These are phyloP conservation scores for Propithecus perrieri DNA, from an alignment of 2,797 vertebrate genomes.

Conservation along the genomic window DNA sequence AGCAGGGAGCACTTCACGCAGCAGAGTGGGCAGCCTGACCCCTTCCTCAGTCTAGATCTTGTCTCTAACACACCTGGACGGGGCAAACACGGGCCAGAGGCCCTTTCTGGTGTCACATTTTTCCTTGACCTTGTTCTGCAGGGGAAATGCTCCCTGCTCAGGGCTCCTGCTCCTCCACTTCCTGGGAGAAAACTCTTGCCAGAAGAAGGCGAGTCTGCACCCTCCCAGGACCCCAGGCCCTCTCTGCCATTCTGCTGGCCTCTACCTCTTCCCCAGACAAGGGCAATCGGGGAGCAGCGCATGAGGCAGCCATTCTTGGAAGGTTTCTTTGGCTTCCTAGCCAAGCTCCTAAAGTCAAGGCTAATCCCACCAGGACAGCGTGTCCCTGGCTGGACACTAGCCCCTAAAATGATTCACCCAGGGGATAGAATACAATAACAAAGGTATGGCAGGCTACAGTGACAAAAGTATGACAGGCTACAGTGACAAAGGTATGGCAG, in stretches of 20 bases:
- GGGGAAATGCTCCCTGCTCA: not conserved
- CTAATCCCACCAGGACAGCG: conserved; percentile 58
- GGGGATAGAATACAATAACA: not conserved
- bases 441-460: not conserved
- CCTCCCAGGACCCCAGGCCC: not conserved
- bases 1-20: not conserved
- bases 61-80: not conserved
- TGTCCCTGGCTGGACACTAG: conserved; percentile 21
- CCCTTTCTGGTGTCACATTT: not conserved
- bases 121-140: conserved; percentile 1
- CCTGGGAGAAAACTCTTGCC: not conserved
- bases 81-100: not conserved
- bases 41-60: not conserved
- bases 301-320: not conserved
- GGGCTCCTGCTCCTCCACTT: not conserved
- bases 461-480: not conserved
- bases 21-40: not conserved
- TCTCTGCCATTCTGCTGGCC: not conserved
- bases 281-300: not conserved
- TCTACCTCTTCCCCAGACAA: not conserved
- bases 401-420: conserved; percentile 32
- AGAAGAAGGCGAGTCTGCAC: not conserved
- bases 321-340: conserved; percentile 36
- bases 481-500: no score
- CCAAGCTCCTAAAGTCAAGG: conserved; percentile 39